Base-by-base conservation (phyloP, 2,113 vertebrate species). In the Chionomys nivalis region DNA sequence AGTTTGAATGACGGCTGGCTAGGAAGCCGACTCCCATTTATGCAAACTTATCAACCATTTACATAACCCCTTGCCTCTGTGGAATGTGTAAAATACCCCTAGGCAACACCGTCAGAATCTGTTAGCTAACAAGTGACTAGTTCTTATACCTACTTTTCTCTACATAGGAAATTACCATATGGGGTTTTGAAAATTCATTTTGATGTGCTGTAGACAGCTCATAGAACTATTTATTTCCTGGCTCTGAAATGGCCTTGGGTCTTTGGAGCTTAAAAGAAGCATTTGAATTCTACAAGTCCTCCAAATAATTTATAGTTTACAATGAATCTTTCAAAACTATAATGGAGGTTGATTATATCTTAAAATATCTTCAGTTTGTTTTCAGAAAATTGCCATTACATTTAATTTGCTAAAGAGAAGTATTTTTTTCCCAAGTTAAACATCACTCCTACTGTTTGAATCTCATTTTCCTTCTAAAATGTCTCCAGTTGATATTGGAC, bases 261-360 rank as follows among this genome's bases (percentile, higher is more conserved):
- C 92, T 96, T 90, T 77, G 89, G 36, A 90, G 72, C 94, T 92
- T 87, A 47, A 52, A n/a, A n/a, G 47, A 33, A 81, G 44, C 39
- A 86, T 96, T 95, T 28, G 16, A 89, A 89, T 94, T 97, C 86
- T 93, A 55, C 1, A 70, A 87, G 39, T 75, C 47, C 19, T 91
- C 11, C 39, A 65, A 75, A 63, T 89, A 96, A 97, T 96, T 91
- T 87, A 93, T 68, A 91, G 65, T 95, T 95, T 79, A 78, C 13
- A 31, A 68, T 94, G 94, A 97, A 92, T 83, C 91, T 95, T 95
- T 93, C 36, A 92, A 97, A 96, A 87, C 58, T 94, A 92, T 70
- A 42, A 90, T 82, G 9, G 21, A 89, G 42, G 49, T 66, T 95
- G 76, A 94, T 96, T 87, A 89, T 75, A 77, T 85, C 96, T 96